Conservation (phyloP, 53 echinoderm and acorn worm species). For the Actinopyga echinites region DNA sequence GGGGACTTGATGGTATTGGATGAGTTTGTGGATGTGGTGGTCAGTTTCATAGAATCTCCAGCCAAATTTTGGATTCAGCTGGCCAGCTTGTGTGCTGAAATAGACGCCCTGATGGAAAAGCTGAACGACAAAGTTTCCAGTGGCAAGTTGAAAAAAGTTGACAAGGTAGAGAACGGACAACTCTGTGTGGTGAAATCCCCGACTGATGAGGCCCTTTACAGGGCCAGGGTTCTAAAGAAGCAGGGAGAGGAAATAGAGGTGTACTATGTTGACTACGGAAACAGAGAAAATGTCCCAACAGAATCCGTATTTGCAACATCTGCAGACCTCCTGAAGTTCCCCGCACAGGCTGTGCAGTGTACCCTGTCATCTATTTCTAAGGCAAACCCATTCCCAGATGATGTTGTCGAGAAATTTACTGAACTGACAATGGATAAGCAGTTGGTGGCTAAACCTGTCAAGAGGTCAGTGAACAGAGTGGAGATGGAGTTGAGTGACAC, state of each 20-base stretch:
- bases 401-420: conserved; percentile 59
- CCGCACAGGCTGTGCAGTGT: conserved; percentile 80
- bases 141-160: conserved; percentile 22
- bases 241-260: conserved; percentile 51
- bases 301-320: conserved; percentile 49
- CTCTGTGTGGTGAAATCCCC: conserved; percentile 74
- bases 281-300: conserved; percentile 48
- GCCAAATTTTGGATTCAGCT: conserved; percentile 78
- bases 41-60: conserved; percentile 70
- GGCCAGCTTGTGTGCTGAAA: conserved; percentile 43
- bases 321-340: conserved; percentile 52
- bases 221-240: conserved; percentile 69
- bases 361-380: conserved; percentile 49
- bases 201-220: conserved; percentile 81
- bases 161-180: conserved; percentile 18
- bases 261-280: conserved; percentile 89
- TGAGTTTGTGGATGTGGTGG: conserved; percentile 61
- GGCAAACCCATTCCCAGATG: conserved; percentile 14
- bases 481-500: conserved; percentile 67
- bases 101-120: conserved; percentile 63
- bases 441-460: conserved; percentile 64
- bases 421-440: conserved; percentile 77
- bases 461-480: conserved; percentile 55
- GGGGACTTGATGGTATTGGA: conserved; percentile 1
- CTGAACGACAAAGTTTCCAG: conserved; percentile 8